Percentiles rank a stretch among this genome's conserved stretches.
Conservation (phyloP, 2,797 vertebrate species). For the Phoxinus dragarum region DNA sequence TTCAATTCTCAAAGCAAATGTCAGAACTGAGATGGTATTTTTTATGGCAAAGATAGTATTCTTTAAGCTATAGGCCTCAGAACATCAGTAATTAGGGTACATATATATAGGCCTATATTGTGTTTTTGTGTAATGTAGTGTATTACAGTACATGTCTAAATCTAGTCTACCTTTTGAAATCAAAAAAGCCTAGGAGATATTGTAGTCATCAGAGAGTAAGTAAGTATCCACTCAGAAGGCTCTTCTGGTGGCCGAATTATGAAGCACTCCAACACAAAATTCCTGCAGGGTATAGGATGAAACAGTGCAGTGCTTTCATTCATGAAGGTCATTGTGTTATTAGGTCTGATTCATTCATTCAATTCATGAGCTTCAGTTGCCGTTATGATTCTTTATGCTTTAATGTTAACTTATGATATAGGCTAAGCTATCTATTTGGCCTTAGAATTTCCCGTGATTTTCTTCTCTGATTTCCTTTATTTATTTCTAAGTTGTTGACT, state of each 20-base stretch:
- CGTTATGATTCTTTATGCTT: not conserved
- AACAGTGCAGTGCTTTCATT: not conserved
- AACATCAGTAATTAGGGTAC: not conserved
- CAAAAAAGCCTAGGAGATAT: slow-evolving; percentile 20
- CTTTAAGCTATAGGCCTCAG: not conserved
- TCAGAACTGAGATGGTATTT: not conserved
- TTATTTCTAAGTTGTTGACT: not conserved
- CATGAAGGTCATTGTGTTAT: not conserved
- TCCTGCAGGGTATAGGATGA: slow-evolving; percentile 30
- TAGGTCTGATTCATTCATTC: not conserved
- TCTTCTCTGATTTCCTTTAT: not conserved
- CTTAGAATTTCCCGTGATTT: not conserved
- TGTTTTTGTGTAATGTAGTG: not conserved
- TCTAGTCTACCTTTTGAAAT: slow-evolving; percentile 22
- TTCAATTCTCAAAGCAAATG: slow-evolving; percentile 5
- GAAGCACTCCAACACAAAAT: slow-evolving; percentile 30
- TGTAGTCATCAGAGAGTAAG: not conserved
- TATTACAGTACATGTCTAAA: not conserved
- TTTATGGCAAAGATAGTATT: not conserved
- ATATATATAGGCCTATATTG: not conserved
- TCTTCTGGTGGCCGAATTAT: slow-evolving; percentile 9
- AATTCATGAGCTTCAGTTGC: too few relatives aligned
- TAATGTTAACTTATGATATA: not conserved
- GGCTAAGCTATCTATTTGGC: not conserved
- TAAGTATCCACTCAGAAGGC: slow-evolving; percentile 6